A percentile compares a stretch with the other conserved stretches of the same genome.
Evolutionary conservation across 2,888 invertebrate species (phyloP).

Genomic region (Sepioteuthis lessoniana): DNA sequence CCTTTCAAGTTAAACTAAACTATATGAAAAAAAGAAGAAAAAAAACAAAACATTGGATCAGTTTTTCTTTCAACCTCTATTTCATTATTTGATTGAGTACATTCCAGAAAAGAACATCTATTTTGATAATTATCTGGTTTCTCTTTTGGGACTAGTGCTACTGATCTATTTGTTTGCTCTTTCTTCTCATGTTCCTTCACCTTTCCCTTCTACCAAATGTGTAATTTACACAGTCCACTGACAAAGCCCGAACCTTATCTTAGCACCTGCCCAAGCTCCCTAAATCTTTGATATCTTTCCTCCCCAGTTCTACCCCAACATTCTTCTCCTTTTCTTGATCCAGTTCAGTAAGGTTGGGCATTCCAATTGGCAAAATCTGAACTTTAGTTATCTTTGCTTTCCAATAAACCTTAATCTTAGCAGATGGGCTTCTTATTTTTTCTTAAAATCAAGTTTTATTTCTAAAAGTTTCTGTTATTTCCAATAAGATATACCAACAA

Average conservation of each 20-base stretch:
- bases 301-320: neutral
- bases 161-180: neutral
- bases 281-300: conserved; percentile 7
- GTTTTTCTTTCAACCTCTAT: neutral
- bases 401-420: too few species aligned
- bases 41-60: neutral
- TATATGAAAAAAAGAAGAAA: neutral
- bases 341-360: neutral
- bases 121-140: neutral
- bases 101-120: neutral
- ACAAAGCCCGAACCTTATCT: neutral
- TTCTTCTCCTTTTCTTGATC: neutral
- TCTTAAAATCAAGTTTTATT: neutral
- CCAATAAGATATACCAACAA: too few species aligned
- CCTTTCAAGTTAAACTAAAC: too few species aligned
- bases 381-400: neutral
- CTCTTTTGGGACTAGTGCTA: neutral
- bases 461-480: too few species aligned
- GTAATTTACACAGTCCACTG: neutral
- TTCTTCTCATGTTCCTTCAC: neutral
- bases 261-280: neutral
- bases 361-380: neutral
- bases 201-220: neutral
- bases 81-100: neutral
- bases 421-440: too few species aligned